Evolutionary conservation across 1,140 invertebrate genomes (phyloP), one percentile per base, ranked within the genome.

Genomic region (Brachionus asplanchnoidis): DNA sequence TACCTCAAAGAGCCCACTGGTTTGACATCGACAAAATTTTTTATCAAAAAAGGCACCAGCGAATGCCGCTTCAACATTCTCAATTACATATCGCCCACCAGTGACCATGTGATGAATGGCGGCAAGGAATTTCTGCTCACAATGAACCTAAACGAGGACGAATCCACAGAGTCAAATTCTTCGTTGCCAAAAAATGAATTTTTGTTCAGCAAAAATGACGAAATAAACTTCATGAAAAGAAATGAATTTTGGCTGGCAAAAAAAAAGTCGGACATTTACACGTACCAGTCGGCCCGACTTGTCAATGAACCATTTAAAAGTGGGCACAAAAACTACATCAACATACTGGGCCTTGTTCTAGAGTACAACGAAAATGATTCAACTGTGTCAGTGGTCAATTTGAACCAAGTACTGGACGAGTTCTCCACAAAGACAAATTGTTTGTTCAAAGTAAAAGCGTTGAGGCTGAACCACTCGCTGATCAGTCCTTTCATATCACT

Each of bases 211-310:
- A 82, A 65, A 60, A 68, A 68, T 32, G 79, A 60, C 17, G 79
- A 82, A 68, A 65, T 82, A 1, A 20, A 82, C 53, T 82, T 82
- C 23, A 82, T 82, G 53, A 82, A 65, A 46, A 36, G 79, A 60
- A 56, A 82, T 56, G 79, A 82, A 20, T 82, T 82, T 65, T 82
- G 79, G 79, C 28, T 82, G 20, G 65, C 79, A 12, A 82, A 68
- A 26, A 23, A 42, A 65, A 82, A 65, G 53, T 7, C 32, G 12
- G 36, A 65, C 0, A 82, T 68, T 44, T 82, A 82, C 17, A 82
- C 79, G 7, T 82, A 82, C 28, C 79, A 82, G 40, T 82, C 79
- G 42, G 79, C 65, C 12, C 8, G 53, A 17, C n/a, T 65, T 1
- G 12, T 82, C n/a, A 68, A 60, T 26, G 53, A 82, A n/a, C 79